These are phyloP conservation scores for Pelvicachromis taeniatus DNA, from an alignment of 2,113 vertebrate species.

Conservation along the genomic window DNA sequence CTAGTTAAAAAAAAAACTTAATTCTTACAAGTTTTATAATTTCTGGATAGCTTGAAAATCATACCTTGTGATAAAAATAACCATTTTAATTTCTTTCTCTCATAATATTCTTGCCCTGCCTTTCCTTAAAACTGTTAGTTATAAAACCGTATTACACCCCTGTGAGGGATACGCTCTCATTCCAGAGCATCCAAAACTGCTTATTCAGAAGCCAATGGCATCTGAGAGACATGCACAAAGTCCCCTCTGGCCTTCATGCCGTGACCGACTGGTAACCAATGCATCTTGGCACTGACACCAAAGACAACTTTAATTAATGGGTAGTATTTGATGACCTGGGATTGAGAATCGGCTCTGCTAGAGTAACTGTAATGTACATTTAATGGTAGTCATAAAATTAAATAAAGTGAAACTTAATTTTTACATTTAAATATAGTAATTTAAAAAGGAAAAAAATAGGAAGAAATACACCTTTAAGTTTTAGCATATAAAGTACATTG, in stretches of 20 bases:
- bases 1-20: neutral
- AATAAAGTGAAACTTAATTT: neutral
- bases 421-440: neutral
- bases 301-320: neutral
- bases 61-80: neutral
- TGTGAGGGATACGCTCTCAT: neutral
- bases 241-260: neutral
- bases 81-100: neutral
- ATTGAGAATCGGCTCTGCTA: neutral
- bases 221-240: neutral
- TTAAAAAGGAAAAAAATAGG: rapidly evolving
- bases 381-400: neutral
- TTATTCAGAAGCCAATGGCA: neutral
- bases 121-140: neutral
- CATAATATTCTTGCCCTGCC: neutral
- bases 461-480: neutral
- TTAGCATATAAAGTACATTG: neutral
- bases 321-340: neutral
- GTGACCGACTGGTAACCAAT: neutral
- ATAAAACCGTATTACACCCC: neutral
- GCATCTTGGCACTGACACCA: neutral
- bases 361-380: neutral
- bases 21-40: slow-evolving; percentile 6
- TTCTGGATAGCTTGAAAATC: neutral
- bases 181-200: neutral